These are phyloP conservation scores for Eucera pruinosa DNA, from an alignment of 2,888 invertebrate genomes.

Conservation along the genomic window DNA sequence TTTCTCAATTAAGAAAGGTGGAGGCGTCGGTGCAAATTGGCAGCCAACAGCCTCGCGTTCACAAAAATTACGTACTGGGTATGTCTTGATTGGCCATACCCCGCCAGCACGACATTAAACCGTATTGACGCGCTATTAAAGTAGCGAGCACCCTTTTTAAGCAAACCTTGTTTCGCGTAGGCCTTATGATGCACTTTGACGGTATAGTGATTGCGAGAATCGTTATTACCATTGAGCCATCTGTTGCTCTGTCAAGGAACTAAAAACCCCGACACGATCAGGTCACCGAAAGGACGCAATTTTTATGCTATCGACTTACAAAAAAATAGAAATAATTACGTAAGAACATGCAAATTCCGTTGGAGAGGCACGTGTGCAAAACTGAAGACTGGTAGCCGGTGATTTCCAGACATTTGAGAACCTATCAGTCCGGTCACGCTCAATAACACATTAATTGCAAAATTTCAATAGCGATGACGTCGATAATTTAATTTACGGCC, in stretches of 20 bases:
- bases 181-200: slow-evolving; percentile 29
- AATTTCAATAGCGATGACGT: slow-evolving; percentile 19
- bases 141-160: slow-evolving; percentile 86
- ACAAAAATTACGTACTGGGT: slow-evolving; percentile 93
- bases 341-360: background rate
- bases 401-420: background rate
- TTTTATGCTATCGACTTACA: background rate
- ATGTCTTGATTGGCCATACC: slow-evolving; percentile 95
- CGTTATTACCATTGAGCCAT: slow-evolving; percentile 40
- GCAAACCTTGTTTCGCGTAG: rapidly evolving
- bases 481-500: slow-evolving; percentile 37
- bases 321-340: background rate
- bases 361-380: background rate
- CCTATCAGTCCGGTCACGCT: background rate
- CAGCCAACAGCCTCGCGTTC: slow-evolving; percentile 89
- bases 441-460: slow-evolving; percentile 42
- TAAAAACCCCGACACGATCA: background rate
- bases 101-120: slow-evolving; percentile 85
- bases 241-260: slow-evolving; percentile 46
- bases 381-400: too few species aligned
- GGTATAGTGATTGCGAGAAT: slow-evolving; percentile 50
- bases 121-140: slow-evolving; percentile 88
- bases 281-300: background rate
- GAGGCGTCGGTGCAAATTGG: slow-evolving; percentile 89
- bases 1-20: slow-evolving; percentile 47